Evolutionary conservation across 1,140 invertebrate genomes (phyloP).

Genomic region (Apis laboriosa): DNA sequence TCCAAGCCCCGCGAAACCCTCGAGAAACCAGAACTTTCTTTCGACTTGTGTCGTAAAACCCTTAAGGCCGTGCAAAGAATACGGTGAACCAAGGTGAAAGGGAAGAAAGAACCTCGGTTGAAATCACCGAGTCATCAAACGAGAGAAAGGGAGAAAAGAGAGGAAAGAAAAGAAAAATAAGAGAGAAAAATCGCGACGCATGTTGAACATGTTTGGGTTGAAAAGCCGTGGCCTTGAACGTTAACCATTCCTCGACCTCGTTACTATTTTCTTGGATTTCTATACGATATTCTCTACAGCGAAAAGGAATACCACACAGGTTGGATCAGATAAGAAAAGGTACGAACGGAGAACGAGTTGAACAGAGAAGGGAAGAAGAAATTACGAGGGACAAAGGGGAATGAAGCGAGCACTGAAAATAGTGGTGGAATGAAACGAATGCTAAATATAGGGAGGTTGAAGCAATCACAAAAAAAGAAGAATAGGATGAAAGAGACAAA

Average conservation of each 20-base stretch:
- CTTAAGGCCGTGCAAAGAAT: neutral
- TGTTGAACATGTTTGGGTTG: neutral
- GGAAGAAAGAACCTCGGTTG: neutral
- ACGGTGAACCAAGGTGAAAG: too few species aligned
- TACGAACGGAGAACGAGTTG: neutral
- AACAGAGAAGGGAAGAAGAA: neutral
- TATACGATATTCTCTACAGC: neutral
- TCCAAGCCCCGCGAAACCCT: neutral
- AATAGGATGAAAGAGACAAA: neutral
- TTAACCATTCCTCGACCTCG: neutral
- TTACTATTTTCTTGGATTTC: neutral
- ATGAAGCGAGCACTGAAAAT: neutral
- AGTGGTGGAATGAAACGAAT: neutral
- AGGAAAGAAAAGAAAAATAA: neutral
- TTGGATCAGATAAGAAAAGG: neutral
- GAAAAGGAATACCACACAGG: neutral
- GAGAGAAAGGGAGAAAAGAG: neutral
- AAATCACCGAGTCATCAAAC: neutral
- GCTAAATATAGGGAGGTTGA: neutral
- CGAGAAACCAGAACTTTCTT: neutral
- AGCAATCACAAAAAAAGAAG: neutral
- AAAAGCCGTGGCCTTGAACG: constrained; percentile 2
- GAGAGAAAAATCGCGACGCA: neutral
- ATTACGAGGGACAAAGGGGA: neutral
- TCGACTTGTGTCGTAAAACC: neutral